Base-by-base conservation (phyloP, 1,140 invertebrate genomes). In the Phortica variegata region DNA sequence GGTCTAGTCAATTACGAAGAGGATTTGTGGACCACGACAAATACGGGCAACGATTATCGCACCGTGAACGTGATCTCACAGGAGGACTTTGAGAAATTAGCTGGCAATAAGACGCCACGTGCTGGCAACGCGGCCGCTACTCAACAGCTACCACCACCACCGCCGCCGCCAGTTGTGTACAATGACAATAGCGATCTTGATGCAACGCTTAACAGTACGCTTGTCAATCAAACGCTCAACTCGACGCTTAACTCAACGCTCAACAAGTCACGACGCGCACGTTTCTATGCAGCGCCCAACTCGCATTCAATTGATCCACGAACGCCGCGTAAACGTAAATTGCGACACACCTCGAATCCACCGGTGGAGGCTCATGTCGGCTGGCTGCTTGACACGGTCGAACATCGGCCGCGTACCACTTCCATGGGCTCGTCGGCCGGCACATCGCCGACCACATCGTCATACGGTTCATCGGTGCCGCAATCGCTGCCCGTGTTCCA, bases 231-330 rank as follows among this genome's bases (percentile, higher is more conserved):
- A 13, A 73, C 70, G 47, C 47, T 77, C 52, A 46, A 76, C 47
- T 68, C 46, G 36, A 52, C 59, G 16, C 47, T 51, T 29, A 60
- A 54, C 36, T 61, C 65, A 3, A 66, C 73, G 40, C 65, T 50
- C 53, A n/a, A n/a, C n/a, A 79, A 61, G 50, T 79, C 41, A 59
- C 79, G 70, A 73, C 78, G 60, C 58, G 81, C 80, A 12, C 81
- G 93, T 29, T 98, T 97, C 81, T 98, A 95, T 77, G 93, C 93
- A 2, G 93, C 96, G 5, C 87, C 88, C n/a, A 95, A 95, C 78
- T 88, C 92, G 32, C 81, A 84, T 44, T 77, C 79, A 0, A 81
- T 83, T 42, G 84, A 85, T 80, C 82, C 81, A 39, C 81, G 69
- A 70, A 90, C 81, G 46, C 85, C 78, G 39, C 80, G 92, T 12